Conservation (phyloP, 2,797 vertebrate species). For the Astyanax mexicanus region DNA sequence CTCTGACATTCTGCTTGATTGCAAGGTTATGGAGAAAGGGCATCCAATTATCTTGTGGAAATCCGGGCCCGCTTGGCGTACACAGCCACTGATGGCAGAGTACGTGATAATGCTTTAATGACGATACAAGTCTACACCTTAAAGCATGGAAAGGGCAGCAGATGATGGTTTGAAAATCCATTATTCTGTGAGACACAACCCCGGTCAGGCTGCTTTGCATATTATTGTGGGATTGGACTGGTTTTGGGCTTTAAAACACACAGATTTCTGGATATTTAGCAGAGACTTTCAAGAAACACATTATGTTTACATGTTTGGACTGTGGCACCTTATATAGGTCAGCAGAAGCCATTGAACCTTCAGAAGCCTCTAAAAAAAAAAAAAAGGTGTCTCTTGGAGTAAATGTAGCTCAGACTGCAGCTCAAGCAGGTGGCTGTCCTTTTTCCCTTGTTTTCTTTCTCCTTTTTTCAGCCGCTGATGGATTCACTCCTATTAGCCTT, state of each 20-base stretch:
- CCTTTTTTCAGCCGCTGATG: conserved; percentile 34
- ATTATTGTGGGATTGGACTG: background rate
- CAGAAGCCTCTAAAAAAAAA: background rate
- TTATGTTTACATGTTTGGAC: too few relatives aligned
- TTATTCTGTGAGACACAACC: background rate
- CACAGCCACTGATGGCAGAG: background rate
- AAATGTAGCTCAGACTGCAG: background rate
- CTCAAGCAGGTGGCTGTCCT: background rate
- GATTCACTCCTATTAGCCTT: conserved; percentile 48
- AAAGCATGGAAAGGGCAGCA: background rate
- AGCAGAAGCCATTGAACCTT: background rate
- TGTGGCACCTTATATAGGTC: background rate
- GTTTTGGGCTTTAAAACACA: background rate
- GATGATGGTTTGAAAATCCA: background rate
- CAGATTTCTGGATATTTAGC: background rate
- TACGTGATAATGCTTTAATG: conserved; percentile 8
- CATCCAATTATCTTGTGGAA: conserved; percentile 30
- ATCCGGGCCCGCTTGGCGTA: conserved; percentile 26
- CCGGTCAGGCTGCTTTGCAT: background rate
- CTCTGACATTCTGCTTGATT: conserved; percentile 49
- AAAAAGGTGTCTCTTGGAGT: background rate
- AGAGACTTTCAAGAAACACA: background rate
- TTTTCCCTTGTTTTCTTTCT: background rate
- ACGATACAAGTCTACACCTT: conserved; percentile 5
- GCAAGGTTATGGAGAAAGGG: conserved; percentile 57